Percentiles rank a stretch among this genome's conserved stretches.
Evolutionary conservation across 2,113 vertebrate species (phyloP).

Genomic region (Peromyscus polionotus): DNA sequence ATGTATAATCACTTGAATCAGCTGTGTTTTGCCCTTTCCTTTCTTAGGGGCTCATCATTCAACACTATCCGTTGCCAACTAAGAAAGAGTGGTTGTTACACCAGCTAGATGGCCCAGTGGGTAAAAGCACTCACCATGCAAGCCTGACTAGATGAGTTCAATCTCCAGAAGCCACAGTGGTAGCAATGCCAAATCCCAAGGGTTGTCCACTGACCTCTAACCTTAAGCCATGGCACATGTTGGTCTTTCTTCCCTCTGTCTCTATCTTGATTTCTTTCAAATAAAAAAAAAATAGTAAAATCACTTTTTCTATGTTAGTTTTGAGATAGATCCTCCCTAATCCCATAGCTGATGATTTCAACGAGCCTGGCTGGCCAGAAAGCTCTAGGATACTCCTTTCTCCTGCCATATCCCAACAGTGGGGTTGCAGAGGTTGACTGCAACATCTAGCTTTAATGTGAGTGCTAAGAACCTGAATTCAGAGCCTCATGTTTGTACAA

Average conservation of each 20-base stretch:
- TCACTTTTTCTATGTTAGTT: background rate
- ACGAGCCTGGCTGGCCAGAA: background rate
- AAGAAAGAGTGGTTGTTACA: background rate
- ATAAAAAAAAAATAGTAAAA: background rate
- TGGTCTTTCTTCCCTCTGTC: background rate
- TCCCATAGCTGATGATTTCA: background rate
- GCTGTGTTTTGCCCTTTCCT: constrained; percentile 10
- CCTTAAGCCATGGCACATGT: background rate
- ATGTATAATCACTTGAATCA: constrained; percentile 65
- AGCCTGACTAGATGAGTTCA: background rate
- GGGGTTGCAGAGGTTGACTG: background rate
- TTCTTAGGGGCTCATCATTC: constrained; percentile 1
- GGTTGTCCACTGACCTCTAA: background rate
- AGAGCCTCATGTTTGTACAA: background rate
- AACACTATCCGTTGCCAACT: background rate
- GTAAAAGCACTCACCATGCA: background rate
- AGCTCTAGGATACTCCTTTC: background rate
- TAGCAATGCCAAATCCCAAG: background rate
- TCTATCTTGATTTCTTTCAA: background rate
- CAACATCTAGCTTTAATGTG: background rate
- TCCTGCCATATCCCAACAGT: background rate
- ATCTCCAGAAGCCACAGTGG: background rate
- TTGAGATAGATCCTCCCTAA: background rate
- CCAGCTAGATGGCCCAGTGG: background rate
- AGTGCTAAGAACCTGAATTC: background rate